phyloP scores from a whole-genome alignment of 2,888 invertebrate genomes.

The Sminthurinus aureus region DNA sequence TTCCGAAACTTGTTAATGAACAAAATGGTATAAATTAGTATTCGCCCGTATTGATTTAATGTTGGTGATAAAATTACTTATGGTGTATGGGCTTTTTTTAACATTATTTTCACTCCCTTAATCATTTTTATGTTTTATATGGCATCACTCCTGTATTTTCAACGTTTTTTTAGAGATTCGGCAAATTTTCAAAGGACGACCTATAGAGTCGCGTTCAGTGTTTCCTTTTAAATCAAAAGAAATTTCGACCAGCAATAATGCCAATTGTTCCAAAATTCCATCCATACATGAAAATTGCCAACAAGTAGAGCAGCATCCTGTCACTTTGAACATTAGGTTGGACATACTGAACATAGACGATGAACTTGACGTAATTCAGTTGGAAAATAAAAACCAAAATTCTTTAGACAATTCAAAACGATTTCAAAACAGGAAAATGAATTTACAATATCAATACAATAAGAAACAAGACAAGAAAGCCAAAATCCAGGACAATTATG shows the following conservation, averaged over 20 bases:
- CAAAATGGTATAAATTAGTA: background rate
- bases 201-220: background rate
- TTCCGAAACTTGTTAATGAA: background rate
- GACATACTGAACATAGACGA: background rate
- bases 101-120: background rate
- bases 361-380: background rate
- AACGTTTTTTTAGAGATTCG: background rate
- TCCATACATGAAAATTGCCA: background rate
- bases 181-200: slow-evolving; percentile 6
- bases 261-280: background rate
- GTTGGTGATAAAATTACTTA: background rate
- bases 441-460: background rate
- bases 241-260: background rate
- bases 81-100: no score
- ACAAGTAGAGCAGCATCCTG: background rate
- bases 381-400: background rate
- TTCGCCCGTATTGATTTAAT: background rate
- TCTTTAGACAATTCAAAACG: background rate
- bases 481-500: background rate
- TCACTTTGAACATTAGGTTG: background rate
- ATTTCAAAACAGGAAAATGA: background rate
- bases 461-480: background rate
- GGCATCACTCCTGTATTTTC: background rate
- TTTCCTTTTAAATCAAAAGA: background rate
- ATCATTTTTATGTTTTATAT: background rate